Evolutionary conservation across 2,113 vertebrate genomes (phyloP).

Genomic region (Alces alces): DNA sequence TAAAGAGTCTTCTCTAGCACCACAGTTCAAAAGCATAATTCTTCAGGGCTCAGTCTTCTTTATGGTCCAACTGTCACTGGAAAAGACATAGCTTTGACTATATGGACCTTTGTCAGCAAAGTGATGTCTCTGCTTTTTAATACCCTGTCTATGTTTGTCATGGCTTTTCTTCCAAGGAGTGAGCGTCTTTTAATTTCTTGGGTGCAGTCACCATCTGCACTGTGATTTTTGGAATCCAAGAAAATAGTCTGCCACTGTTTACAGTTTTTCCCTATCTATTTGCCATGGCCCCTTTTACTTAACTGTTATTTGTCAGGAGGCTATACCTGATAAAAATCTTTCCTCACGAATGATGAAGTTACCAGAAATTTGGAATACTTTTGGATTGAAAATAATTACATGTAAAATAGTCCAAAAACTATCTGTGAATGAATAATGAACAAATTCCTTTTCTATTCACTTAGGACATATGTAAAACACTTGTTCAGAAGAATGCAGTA

Average conservation of each 20-base stretch:
- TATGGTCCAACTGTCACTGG: neutral
- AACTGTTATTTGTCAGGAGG: neutral
- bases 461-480: neutral
- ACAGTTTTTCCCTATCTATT: neutral
- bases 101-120: neutral
- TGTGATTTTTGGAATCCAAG: neutral
- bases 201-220: neutral
- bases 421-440: neutral
- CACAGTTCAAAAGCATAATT: neutral
- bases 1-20: neutral
- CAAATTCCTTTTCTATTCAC: neutral
- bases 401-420: neutral
- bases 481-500: neutral
- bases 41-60: neutral
- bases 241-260: neutral
- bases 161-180: neutral
- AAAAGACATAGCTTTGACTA: neutral
- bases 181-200: neutral
- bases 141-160: neutral
- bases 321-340: neutral
- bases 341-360: neutral
- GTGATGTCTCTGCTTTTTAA: neutral
- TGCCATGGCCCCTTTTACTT: neutral
- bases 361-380: neutral
- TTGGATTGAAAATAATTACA: neutral